Percentiles rank a stretch among this genome's conserved stretches.
Conservation (phyloP, 2,113 vertebrate species). For the Tinamus guttatus region DNA sequence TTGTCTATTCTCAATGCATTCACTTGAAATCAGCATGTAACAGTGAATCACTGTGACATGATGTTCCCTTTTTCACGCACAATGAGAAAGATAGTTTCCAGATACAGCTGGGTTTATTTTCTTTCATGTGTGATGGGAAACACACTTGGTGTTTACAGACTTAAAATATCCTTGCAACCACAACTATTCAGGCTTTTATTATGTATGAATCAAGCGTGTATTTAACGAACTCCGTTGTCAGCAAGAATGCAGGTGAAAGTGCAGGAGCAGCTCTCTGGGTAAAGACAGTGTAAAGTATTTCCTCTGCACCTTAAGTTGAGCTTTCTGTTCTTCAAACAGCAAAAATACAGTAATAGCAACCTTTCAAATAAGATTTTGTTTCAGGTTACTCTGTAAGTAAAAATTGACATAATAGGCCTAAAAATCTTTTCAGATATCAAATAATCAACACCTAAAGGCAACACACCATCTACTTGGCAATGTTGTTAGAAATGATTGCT, state of each 20-base stretch:
- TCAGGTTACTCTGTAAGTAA: background rate
- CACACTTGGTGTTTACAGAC: conserved; percentile 31
- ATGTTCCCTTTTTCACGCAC: conserved; percentile 26
- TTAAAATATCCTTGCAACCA: background rate
- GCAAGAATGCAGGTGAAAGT: background rate
- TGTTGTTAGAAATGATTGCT: background rate
- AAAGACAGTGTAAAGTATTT: background rate
- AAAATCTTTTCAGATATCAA: background rate
- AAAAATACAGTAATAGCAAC: background rate
- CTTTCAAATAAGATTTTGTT: background rate
- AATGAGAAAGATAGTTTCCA: conserved; percentile 60
- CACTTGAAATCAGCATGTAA: background rate
- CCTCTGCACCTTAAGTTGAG: background rate
- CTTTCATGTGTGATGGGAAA: conserved; percentile 44
- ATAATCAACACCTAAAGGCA: background rate
- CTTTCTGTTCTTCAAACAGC: background rate
- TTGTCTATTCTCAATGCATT: background rate
- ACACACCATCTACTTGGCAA: background rate
- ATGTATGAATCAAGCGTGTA: background rate
- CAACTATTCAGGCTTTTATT: background rate
- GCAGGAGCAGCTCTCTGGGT: background rate
- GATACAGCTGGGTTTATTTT: conserved; percentile 52
- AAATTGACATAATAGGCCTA: background rate
- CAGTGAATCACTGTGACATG: conserved; percentile 54
- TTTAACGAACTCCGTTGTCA: background rate